Percentiles rank a stretch among this genome's conserved stretches.
Conservation (phyloP, 2,113 vertebrate genomes). For the Onychostruthus taczanowskii region DNA sequence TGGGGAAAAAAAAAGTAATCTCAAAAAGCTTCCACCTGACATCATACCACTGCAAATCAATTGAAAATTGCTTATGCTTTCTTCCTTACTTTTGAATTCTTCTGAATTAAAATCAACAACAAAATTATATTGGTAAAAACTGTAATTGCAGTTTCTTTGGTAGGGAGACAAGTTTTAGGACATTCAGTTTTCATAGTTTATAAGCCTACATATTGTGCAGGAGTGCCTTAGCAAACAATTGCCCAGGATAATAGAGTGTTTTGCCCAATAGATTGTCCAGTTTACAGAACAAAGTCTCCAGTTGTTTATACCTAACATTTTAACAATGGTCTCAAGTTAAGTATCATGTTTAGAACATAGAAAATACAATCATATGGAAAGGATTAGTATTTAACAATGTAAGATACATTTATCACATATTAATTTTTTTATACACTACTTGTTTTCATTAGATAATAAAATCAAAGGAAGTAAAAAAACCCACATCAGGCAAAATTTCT, state of each 20-base stretch:
- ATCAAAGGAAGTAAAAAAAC: background rate
- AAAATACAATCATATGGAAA: background rate
- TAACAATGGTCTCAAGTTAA: background rate
- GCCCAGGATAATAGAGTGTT: background rate
- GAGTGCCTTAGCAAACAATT: background rate
- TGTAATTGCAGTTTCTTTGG: background rate
- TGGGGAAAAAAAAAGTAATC: accelerated
- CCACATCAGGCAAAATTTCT: background rate
- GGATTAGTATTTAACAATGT: background rate
- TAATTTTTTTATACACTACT: background rate
- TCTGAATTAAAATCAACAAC: background rate
- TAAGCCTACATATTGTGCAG: background rate
- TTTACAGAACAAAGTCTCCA: background rate
- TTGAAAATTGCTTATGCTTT: background rate
- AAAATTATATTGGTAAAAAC: background rate
- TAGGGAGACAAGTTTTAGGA: background rate
- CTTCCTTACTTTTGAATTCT: background rate
- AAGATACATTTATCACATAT: background rate
- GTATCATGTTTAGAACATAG: background rate
- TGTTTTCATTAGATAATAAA: background rate
- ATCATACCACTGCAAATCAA: background rate
- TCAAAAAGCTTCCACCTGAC: background rate
- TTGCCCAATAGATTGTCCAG: background rate
- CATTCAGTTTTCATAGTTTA: background rate
- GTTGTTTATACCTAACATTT: background rate